Base-by-base conservation (phyloP, 2,797 vertebrate species). In the Vireo griseus region DNA sequence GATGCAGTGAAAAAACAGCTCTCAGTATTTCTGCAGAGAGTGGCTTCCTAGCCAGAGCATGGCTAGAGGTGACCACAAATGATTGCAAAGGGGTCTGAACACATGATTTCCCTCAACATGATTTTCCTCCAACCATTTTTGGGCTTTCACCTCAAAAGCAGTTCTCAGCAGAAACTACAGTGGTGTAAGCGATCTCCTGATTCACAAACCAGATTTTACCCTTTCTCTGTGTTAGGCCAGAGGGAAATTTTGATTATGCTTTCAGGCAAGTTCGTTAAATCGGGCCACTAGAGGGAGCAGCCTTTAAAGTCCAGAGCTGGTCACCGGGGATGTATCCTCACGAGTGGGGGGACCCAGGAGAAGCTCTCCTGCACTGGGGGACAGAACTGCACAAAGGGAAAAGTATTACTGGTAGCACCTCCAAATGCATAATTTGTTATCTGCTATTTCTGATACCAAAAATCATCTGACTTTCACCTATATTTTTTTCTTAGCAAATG, bases 281-380 rank as follows among this genome's bases (percentile, higher is more conserved):
- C 1, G 17, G 24, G 55, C 95, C 96, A 73, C 95, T 78, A 96
- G 96, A 94, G 95, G 95, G 92, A 94, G 95, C 72, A 94, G 62
- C 63, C 69, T 47, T 51, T 72, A 19, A 37, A 58, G 61, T 5
- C 75, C 52, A 10, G 50, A 15, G 54, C 68, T 7, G 39, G n/a
- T n/a, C 61, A 16, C 42, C 3, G 6, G 28, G 40, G 54, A 39
- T 1, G 4, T 1, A 1, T 28, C 9, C 35, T 13, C 48, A 13
- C 1, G 2, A 54, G 37, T 5, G 25, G 26, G 29, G 24, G 29
- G 20, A 50, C 6, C 3, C 24, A 3, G 13, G 15, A 15, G 5
- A 83, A 20, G 16, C 16, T 73, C 22, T 40, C 26, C 35, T 26
- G 77, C 5, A 1, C 18, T 0, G 1, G 0, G 0, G 40, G 15